phyloP scores from a whole-genome alignment of 2,797 vertebrate species.

The Babyrousa celebensis region DNA sequence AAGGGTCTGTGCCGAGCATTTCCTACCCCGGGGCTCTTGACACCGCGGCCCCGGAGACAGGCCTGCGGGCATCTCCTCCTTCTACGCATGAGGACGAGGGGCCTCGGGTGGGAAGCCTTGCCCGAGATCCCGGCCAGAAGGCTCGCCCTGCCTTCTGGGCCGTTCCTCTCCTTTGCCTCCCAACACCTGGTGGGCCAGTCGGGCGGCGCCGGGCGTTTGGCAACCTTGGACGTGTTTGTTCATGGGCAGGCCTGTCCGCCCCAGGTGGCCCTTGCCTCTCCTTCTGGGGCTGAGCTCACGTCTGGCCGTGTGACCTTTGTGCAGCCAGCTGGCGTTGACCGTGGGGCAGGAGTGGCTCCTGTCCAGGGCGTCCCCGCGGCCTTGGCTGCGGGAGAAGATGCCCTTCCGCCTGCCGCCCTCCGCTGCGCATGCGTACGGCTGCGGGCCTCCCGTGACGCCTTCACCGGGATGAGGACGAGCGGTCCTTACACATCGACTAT shows the following conservation, averaged over 20 bases:
- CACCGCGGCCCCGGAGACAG: background rate
- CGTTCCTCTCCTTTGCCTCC: background rate
- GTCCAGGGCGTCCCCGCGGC: background rate
- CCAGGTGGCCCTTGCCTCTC: accelerated
- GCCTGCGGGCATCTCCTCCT: background rate
- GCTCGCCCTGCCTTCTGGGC: accelerated
- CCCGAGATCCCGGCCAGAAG: background rate
- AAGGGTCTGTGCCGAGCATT: background rate
- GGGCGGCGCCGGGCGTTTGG: background rate
- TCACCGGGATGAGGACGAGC: too few relatives aligned
- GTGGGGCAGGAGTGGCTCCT: background rate
- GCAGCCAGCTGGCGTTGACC: background rate
- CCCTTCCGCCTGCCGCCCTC: background rate
- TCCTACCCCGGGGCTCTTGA: background rate
- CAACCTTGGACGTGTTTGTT: background rate
- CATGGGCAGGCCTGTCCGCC: background rate
- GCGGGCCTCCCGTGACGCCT: too few relatives aligned
- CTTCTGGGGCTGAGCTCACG: background rate
- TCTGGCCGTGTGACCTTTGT: background rate
- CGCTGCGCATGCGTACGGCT: accelerated
- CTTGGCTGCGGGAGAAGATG: background rate
- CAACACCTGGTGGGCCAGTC: background rate
- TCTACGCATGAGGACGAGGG: background rate
- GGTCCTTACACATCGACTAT: background rate
- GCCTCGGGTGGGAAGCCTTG: background rate